Evolutionary conservation across 2,888 invertebrate genomes (phyloP), one percentile per base, ranked within the genome.

Genomic region (Nephrotoma appendiculata): DNA sequence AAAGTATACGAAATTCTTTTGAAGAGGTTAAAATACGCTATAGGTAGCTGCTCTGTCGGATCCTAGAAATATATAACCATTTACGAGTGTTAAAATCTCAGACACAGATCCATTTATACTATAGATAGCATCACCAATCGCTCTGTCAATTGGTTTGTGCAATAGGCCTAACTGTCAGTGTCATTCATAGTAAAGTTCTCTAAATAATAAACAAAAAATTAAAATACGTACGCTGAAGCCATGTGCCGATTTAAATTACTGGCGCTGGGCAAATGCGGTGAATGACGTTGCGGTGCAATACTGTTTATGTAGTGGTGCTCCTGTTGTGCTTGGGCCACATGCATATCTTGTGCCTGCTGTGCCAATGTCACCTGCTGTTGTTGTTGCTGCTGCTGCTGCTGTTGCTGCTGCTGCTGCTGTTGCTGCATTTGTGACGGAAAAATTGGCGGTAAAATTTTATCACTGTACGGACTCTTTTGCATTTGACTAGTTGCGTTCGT

Each of bases 211-310:
- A 41, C 6, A 41, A 42, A 19, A 31, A 9, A 44, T 43, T 87
- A 90, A 2, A 42, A 48, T 41, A 90, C 92, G 92, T 91, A 93
- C 93, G 92, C 92, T 89, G 93, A 92, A 87, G 91, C 91, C 43
- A 93, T 92, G 89, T 93, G 93, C 71, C 93, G 92, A 89, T 92
- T 93, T 86, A 93, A 90, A 71, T 91, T 92, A 87, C 91, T 92
- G 88, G 92, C 91, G 88, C 92, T 92, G 87, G 93, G 93, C 88
- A 93, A 90, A 89, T 92, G 92, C 87, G 93, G 92, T 87, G 93
- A 91, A 88, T 91, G 91, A 88, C 91, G 91, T 87, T 91, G 91
- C 12, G 90, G 89, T 11, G 91, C 89, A 90, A 87, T 90, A 90
- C 87, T 89, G 90, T 71, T 90, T 91, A 85, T 87, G 87, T n/a